Base-by-base conservation (phyloP, 1,140 invertebrate species). In the Teleopsis dalmanni region DNA sequence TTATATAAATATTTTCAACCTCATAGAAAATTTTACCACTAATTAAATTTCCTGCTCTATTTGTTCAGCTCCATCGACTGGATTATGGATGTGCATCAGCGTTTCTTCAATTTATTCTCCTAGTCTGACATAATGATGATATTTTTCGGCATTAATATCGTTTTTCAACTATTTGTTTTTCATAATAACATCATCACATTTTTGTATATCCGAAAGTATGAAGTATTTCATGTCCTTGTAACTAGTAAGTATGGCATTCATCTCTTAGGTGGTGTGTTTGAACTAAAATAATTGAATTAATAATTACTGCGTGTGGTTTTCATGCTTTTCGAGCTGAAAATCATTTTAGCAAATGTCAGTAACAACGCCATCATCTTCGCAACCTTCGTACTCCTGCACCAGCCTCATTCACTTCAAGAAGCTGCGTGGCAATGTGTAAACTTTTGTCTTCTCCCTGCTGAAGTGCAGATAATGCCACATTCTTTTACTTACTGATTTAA, bases 271-370 rank as follows among this genome's bases (percentile, higher is more conserved):
- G 29, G 27, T 50, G n/a, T n/a, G 33, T 50, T 50, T 38, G 25
- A 40, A 59, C 64, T 62, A 59, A 62, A 64, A 63, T 66, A 66
- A 66, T 66, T 66, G 64, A 66, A 66, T 66, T 66, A 66, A 66
- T 66, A 66, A 66, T 66, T 66, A 60, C 63, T 66, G 63, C 64
- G 64, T 66, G 64, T 66, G 63, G 63, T 66, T 66, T 66, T 64
- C 64, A 66, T 66, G 59, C 57, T 66, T 63, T 66, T 55, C 50
- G 57, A 62, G 64, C 64, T 66, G n/a, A 66, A 66, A 54, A 59
- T 22, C 29, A 46, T 22, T 21, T 46, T 5, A 46, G 23, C 44
- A 23, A 6, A 25, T 27, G 16, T 31, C 7, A 23, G 21, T 34
- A 26, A 18, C 5, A 16, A 10, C 3, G 1, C 21, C 31, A 35